These are phyloP conservation scores for Nesidiocoris tenuis DNA, from an alignment of 2,888 invertebrate genomes.

Conservation along the genomic window DNA sequence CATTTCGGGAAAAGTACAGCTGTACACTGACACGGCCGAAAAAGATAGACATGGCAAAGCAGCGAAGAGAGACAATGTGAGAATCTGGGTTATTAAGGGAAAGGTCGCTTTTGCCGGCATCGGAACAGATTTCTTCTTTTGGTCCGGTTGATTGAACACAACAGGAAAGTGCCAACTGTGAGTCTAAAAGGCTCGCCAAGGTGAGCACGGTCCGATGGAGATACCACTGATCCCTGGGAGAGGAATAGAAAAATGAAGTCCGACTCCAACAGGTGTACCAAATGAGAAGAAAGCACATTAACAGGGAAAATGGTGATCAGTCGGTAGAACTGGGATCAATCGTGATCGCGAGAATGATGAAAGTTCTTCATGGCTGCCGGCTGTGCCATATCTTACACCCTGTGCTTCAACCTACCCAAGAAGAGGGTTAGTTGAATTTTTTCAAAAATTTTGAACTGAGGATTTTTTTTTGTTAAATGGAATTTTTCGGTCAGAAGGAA, in stretches of 20 bases:
- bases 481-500: too few species aligned
- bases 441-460: too few species aligned
- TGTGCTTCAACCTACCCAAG: too few species aligned
- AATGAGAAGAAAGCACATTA: constrained; percentile 9
- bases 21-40: too few species aligned
- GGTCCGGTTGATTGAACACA: constrained; percentile 29
- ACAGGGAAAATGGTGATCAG: constrained; percentile 26
- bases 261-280: background rate
- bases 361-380: constrained; percentile 10
- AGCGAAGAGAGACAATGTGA: constrained; percentile 14
- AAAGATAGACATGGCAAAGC: constrained; percentile 9
- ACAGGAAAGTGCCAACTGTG: constrained; percentile 14
- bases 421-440: background rate
- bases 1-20: too few species aligned
- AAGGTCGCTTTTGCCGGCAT: constrained; percentile 19
- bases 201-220: background rate
- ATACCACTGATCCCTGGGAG: background rate
- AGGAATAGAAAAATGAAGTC: background rate
- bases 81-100: constrained; percentile 31
- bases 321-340: constrained; percentile 15
- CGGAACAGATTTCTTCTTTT: constrained; percentile 19
- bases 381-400: too few species aligned
- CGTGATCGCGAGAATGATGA: constrained; percentile 20
- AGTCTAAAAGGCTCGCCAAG: background rate
- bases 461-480: background rate